Evolutionary conservation across 1,140 invertebrate genomes (phyloP).

Genomic region (Temnothorax longispinosus): DNA sequence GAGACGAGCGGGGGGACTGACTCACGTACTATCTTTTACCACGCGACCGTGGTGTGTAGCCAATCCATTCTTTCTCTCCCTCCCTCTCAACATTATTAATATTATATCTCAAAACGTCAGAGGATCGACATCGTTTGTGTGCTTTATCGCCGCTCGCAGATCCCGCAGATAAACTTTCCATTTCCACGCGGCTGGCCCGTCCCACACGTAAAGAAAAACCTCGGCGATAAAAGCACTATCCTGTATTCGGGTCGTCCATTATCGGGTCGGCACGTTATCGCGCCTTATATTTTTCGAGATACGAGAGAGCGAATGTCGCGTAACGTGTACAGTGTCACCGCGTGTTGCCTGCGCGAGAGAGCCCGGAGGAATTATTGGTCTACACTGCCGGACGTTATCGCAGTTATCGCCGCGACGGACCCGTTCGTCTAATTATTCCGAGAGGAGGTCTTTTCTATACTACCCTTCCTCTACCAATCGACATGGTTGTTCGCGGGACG

Average conservation of each 20-base stretch:
- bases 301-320: constrained; percentile 53
- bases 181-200: constrained; percentile 60
- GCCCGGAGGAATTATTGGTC: constrained; percentile 66
- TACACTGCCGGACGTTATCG: constrained; percentile 65
- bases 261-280: constrained; percentile 68
- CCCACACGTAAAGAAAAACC: constrained; percentile 64
- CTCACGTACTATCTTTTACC: not conserved
- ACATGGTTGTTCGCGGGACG: constrained; percentile 32
- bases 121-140: not conserved
- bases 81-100: constrained; percentile 22
- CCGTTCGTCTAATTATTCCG: constrained; percentile 76
- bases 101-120: constrained; percentile 23
- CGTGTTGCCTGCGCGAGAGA: constrained; percentile 39
- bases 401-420: constrained; percentile 62
- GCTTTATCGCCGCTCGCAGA: constrained; percentile 58
- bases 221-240: constrained; percentile 69
- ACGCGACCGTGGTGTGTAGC: not conserved
- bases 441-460: constrained; percentile 68
- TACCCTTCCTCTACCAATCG: not conserved
- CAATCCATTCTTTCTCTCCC: not conserved
- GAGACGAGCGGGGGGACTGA: constrained; percentile 18
- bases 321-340: constrained; percentile 22
- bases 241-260: constrained; percentile 67
- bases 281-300: constrained; percentile 72
- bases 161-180: constrained; percentile 71